Conservation (phyloP, 1,140 invertebrate species). For the Drosophila tristis region DNA sequence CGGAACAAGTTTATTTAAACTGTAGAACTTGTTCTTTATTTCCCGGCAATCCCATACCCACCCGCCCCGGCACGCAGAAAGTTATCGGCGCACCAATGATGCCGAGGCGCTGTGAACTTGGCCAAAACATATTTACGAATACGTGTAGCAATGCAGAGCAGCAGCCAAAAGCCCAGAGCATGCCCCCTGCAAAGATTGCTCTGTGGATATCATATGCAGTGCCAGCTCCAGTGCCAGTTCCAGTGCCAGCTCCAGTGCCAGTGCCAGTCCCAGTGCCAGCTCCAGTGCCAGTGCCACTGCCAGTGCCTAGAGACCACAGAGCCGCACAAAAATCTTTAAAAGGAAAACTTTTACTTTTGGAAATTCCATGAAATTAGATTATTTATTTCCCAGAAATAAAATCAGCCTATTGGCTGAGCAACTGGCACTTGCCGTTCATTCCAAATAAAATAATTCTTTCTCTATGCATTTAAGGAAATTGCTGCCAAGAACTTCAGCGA, state of each 20-base stretch:
- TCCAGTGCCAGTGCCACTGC: too few species aligned
- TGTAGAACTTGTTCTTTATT: slow-evolving; percentile 62
- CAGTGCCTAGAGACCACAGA: slow-evolving; percentile 3
- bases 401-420: too few species aligned
- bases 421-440: too few species aligned
- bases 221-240: too few species aligned
- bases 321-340: slow-evolving; percentile 1
- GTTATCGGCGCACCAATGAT: slow-evolving; percentile 70
- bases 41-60: background rate
- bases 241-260: too few species aligned
- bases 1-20: slow-evolving; percentile 81
- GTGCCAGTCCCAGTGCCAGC: too few species aligned
- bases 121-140: slow-evolving; percentile 48
- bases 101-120: slow-evolving; percentile 44
- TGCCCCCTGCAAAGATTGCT: slow-evolving; percentile 43
- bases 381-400: too few species aligned
- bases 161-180: slow-evolving; percentile 19
- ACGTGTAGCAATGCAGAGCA: slow-evolving; percentile 44
- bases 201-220: slow-evolving; percentile 26
- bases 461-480: too few species aligned
- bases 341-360: slow-evolving; percentile 4
- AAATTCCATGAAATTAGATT: slow-evolving; percentile 8
- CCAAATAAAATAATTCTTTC: too few species aligned
- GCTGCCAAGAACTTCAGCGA: too few species aligned
- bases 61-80: slow-evolving; percentile 35